phyloP scores from a whole-genome alignment of 1,140 invertebrate species.

The Bombus ignitus region DNA sequence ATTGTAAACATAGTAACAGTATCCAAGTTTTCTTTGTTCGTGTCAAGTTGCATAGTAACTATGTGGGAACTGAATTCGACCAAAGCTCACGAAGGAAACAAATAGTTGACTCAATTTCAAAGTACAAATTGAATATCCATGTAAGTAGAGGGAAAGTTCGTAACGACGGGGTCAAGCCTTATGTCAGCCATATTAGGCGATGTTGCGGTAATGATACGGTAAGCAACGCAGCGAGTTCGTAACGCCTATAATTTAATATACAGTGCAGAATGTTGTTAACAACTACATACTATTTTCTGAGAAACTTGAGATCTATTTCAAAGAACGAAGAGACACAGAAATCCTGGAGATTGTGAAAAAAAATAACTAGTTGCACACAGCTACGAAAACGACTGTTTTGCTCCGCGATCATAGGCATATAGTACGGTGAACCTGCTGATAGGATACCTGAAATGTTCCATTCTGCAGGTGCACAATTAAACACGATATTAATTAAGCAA shows the following conservation, averaged over 20 bases:
- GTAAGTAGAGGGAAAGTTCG: slow-evolving; percentile 41
- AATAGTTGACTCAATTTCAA: slow-evolving; percentile 60
- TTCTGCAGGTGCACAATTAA: slow-evolving; percentile 68
- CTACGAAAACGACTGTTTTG: slow-evolving; percentile 60
- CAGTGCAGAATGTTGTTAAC: slow-evolving; percentile 33
- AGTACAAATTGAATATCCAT: slow-evolving; percentile 66
- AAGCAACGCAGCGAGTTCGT: slow-evolving; percentile 63
- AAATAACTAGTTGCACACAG: slow-evolving; percentile 43
- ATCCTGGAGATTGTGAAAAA: slow-evolving; percentile 29
- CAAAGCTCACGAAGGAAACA: slow-evolving; percentile 40
- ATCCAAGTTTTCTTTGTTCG: background rate
- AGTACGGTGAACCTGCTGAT: slow-evolving; percentile 64
- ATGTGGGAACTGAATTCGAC: slow-evolving; percentile 42
- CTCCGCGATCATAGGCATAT: slow-evolving; percentile 67
- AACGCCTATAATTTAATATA: slow-evolving; percentile 16
- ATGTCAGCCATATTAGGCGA: slow-evolving; percentile 57
- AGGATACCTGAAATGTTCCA: slow-evolving; percentile 51
- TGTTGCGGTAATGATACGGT: slow-evolving; percentile 46
- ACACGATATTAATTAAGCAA: slow-evolving; percentile 76
- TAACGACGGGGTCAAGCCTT: slow-evolving; percentile 45
- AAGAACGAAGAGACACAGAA: background rate
- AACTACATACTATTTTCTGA: slow-evolving; percentile 40
- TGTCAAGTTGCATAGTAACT: background rate
- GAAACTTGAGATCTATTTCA: slow-evolving; percentile 21
- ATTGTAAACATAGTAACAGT: background rate